Evolutionary conservation across 2,888 invertebrate species (phyloP), one percentile per base, ranked within the genome.

Genomic region (Chouioia cunea): DNA sequence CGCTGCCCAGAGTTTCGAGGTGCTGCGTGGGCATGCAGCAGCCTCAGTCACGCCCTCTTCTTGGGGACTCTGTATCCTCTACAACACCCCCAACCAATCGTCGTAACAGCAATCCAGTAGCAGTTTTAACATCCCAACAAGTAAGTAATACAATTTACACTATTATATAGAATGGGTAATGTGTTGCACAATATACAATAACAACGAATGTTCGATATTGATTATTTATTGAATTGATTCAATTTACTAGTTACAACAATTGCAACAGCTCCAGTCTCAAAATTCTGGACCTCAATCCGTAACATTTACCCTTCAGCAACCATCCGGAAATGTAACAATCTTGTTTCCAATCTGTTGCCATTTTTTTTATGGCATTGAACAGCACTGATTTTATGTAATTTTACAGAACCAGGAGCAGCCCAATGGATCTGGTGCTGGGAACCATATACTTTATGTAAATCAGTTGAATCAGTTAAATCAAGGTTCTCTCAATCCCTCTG

Each of bases 1-100:
- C 79, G 85, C 85, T 85, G 79, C 85, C 85, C 82, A 79, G 80
- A 82, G 84, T 83, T 82, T 80, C 81, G 85, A 83, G 85, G 84
- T 82, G 85, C 85, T 85, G 85, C 85, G 83, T 85, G 85, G 85
- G 85, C 83, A 85, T 85, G 85, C 85, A 85, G 85, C 85, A 85
- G 83, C 85, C 85, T 84, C 85, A 85, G 85, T 83, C 85, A 82
- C 85, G 85, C 85, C 85, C 85, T 84, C 85, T 85, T 80, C 84
- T 85, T 81, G 85, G 85, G 85, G 85, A 85, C 83, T 85, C 85
- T 80, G 85, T 84, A 85, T 85, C 85, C 85, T 85, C 85, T 83
- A 84, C 85, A 82, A 83, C 85, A 82, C 83, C 85, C 84, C 85
- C 84, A 80, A 83, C 80, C 79, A 79, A 83, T 75, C 82, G 84